phyloP scores from a whole-genome alignment of 2,113 vertebrate genomes.

The Mesitornis unicolor region DNA sequence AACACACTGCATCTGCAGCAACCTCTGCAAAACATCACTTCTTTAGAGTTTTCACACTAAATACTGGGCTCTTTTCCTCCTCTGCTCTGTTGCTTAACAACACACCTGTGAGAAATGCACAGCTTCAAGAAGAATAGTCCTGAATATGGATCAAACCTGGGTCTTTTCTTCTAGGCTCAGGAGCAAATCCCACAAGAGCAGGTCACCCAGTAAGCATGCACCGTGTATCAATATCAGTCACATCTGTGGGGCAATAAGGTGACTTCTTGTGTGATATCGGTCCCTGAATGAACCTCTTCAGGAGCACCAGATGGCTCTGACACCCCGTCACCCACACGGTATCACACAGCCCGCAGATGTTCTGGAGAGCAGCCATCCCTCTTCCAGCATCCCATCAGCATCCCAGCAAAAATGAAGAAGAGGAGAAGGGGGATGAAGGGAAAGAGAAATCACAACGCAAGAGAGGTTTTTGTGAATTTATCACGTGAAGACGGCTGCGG shows the following conservation, averaged over 20 bases:
- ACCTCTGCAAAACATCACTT: not conserved
- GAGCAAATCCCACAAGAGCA: not conserved
- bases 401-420: too few relatives aligned
- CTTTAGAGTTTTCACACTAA: not conserved
- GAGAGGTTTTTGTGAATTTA: too few relatives aligned
- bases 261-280: too few relatives aligned
- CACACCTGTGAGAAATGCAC: not conserved
- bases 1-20: not conserved
- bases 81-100: not conserved
- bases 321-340: not conserved
- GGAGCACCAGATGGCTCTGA: too few relatives aligned
- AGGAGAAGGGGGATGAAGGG: not conserved
- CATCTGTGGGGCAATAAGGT: not conserved
- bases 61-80: not conserved
- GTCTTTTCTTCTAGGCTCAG: not conserved
- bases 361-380: not conserved
- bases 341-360: not conserved
- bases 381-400: fast-evolving
- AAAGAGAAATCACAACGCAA: not conserved
- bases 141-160: not conserved
- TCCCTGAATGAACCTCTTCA: not conserved
- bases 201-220: not conserved
- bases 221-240: not conserved
- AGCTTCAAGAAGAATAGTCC: not conserved
- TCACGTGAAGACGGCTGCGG: not conserved